phyloP scores from a whole-genome alignment of 2,888 invertebrate species.

The Smittia sp. region DNA sequence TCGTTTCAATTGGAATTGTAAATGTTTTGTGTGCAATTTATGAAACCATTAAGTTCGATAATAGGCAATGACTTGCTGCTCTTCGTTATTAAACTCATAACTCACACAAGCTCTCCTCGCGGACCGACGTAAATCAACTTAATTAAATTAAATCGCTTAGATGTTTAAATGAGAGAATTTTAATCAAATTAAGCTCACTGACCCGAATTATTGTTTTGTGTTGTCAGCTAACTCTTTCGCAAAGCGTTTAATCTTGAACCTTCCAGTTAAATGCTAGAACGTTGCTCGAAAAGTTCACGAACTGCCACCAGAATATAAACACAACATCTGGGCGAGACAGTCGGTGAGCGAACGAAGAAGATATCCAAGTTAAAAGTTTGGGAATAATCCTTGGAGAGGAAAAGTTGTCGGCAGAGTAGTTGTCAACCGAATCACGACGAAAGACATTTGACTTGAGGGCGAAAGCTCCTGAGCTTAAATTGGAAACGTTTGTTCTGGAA shows the following conservation, averaged over 20 bases:
- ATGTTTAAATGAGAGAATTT: not conserved
- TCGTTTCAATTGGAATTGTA: not conserved
- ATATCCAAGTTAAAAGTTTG: not conserved
- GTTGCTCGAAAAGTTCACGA: not conserved
- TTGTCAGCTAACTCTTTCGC: not conserved
- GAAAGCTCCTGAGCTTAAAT: not conserved
- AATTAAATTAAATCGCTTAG: conserved; percentile 17
- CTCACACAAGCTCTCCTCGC: not conserved
- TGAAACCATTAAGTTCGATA: not conserved
- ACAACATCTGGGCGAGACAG: not conserved
- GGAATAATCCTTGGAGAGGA: not conserved
- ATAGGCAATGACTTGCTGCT: not conserved
- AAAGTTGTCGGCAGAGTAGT: conserved; percentile 1
- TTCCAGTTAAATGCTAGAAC: not conserved
- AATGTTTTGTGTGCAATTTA: conserved; percentile 16
- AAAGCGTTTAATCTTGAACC: not conserved
- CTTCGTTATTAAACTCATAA: not conserved
- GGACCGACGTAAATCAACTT: not conserved
- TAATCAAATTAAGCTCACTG: conserved; percentile 5
- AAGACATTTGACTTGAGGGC: not conserved
- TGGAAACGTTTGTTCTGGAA: not conserved
- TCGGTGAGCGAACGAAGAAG: not conserved
- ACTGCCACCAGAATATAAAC: not conserved
- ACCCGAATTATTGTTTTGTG: conserved; percentile 2
- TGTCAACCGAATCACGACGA: not conserved